Conservation (phyloP, 2,797 vertebrate genomes). For the Melanotaenia pygmaea region DNA sequence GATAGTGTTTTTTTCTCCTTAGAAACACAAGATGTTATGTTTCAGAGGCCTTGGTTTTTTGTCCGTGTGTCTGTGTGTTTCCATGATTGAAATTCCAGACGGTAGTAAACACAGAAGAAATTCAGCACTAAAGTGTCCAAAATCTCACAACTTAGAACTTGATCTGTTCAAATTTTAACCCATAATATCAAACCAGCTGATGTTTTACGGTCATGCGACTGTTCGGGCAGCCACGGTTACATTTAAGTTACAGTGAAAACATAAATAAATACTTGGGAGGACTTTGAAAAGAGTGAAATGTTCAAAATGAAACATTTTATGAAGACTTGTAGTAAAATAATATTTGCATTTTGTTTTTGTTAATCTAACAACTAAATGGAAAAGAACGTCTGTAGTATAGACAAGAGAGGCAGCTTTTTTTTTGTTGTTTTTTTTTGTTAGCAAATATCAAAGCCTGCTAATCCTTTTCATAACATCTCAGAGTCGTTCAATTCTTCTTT, state of each 20-base stretch:
- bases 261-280: too few relatives aligned
- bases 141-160: conserved; percentile 37
- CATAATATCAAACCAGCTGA: conserved; percentile 24
- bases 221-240: not conserved
- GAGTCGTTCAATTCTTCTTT: not conserved
- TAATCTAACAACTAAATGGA: too few relatives aligned
- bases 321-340: not conserved
- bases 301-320: not conserved
- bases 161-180: conserved; percentile 3
- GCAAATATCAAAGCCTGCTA: not conserved
- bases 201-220: not conserved
- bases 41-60: conserved; percentile 10
- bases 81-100: conserved; percentile 36
- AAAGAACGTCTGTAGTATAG: too few relatives aligned
- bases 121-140: conserved; percentile 34
- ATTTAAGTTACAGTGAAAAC: not conserved
- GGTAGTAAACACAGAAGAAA: conserved; percentile 40
- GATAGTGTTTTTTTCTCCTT: not conserved
- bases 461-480: not conserved
- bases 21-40: conserved; percentile 5
- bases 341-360: not conserved
- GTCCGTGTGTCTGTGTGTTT: conserved; percentile 10
- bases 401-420: too few relatives aligned
- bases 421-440: too few relatives aligned
- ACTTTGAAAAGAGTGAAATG: not conserved